Percentiles rank a stretch among this genome's conserved stretches.
Evolutionary conservation across 2,113 vertebrate genomes (phyloP).

Genomic region (Coryphaenoides rupestris): DNA sequence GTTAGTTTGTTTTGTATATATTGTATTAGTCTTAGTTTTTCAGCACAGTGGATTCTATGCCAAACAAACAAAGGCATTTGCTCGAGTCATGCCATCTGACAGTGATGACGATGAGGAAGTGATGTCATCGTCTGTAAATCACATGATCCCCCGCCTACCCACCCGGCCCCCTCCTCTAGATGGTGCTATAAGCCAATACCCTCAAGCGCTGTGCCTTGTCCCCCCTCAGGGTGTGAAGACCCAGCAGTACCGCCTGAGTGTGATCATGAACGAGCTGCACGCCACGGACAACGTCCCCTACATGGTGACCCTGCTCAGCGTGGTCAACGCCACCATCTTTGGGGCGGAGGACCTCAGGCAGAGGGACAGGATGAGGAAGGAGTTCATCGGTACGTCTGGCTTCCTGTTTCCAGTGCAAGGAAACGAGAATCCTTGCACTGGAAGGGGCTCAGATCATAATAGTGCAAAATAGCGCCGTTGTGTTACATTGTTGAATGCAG

Average conservation of each 20-base stretch:
- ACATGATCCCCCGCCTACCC: neutral
- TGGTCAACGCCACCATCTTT: conserved; percentile 92
- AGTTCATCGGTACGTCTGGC: conserved; percentile 84
- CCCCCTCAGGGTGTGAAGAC: conserved; percentile 80
- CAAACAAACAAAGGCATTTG: neutral
- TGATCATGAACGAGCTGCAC: conserved; percentile 90
- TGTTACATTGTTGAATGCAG: neutral
- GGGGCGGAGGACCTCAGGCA: conserved; percentile 83
- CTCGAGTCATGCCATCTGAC: conserved; percentile 28
- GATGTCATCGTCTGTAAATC: neutral
- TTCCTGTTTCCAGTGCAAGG: neutral
- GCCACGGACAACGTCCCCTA: conserved; percentile 88
- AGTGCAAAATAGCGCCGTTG: conserved; percentile 14
- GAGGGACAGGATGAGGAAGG: conserved; percentile 86
- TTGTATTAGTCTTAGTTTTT: neutral
- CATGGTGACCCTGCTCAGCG: conserved; percentile 89
- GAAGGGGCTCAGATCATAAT: neutral
- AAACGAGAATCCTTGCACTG: too few species aligned
- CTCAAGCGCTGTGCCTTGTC: conserved; percentile 21
- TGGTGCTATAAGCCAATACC: neutral
- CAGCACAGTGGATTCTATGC: too few species aligned
- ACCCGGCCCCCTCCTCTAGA: too few species aligned
- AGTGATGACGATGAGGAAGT: conserved; percentile 6
- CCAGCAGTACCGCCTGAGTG: conserved; percentile 94
- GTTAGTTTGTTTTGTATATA: neutral